Conservation (phyloP, 2,113 vertebrate species). For the Arizona elegans region DNA sequence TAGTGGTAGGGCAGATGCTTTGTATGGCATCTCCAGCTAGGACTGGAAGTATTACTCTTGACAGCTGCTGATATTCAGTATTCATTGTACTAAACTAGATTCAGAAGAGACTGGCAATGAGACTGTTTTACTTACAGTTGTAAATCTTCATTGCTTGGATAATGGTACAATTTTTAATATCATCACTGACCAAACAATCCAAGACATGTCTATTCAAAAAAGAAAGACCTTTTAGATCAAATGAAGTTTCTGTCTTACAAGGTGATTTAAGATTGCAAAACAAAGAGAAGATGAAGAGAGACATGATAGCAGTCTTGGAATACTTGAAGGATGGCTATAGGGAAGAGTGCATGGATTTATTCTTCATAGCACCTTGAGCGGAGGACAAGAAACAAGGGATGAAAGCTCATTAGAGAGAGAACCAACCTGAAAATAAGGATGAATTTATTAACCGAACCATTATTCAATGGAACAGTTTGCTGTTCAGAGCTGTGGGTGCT, state of each 20-base stretch:
- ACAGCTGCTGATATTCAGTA: not conserved
- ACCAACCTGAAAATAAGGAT: not conserved
- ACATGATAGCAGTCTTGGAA: not conserved
- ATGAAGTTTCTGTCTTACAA: not conserved
- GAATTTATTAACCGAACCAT: not conserved
- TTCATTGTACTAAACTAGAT: not conserved
- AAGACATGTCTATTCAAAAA: not conserved
- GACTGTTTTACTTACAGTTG: not conserved
- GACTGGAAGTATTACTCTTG: not conserved
- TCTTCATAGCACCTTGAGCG: too few species aligned
- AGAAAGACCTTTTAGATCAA: not conserved
- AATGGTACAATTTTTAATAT: not conserved
- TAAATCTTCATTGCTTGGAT: not conserved
- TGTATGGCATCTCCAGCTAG: not conserved
- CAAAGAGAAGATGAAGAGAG: not conserved
- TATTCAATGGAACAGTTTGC: not conserved
- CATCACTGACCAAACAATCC: not conserved
- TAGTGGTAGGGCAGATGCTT: not conserved
- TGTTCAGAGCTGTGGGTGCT: not conserved
- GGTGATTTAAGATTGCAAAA: not conserved
- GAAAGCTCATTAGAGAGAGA: not conserved
- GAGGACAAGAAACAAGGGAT: not conserved
- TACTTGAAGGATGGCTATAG: not conserved
- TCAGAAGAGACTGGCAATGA: not conserved
- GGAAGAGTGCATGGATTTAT: not conserved